Evolutionary conservation across 2,888 invertebrate species (phyloP), one percentile per base, ranked within the genome.

Genomic region (Thumatha senex): DNA sequence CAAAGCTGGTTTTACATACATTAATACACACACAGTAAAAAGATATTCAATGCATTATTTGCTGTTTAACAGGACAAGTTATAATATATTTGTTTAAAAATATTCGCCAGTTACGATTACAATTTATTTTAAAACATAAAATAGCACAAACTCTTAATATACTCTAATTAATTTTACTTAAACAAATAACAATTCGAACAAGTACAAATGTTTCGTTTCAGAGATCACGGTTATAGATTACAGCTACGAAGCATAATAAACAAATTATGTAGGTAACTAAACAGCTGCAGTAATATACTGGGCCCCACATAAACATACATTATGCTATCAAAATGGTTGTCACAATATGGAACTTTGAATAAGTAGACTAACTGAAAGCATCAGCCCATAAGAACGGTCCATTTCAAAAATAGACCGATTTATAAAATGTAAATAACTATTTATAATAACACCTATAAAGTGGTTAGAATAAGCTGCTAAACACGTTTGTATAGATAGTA

Each of bases 1-100:
- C 68, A 59, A 84, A 86, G 84, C 84, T 67, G 73, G 79, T 77
- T 80, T 78, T 82, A 80, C 78, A 82, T 70, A 74, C 64, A 72
- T 65, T 71, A 77, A 72, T 77, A 82, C 79, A 80, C 80, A 77
- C 76, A 80, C 70, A 74, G 66, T 78, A 73, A 76, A 67, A 70
- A 67, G 63, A 61, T 71, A 73, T 73, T 71, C 72, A 72, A 70
- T 63, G 66, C 62, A 58, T 62, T 55, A 58, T 61, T 62, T 69
- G 60, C 71, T 62, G 51, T 61, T 67, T 70, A 46, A 75, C 62
- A 72, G 51, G 61, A 56, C 63, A 70, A 67, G 67, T 76, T 74
- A 68, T 76, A 73, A 74, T 61, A 70, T 62, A 63, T 64, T 45
- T 45, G n/a, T 67, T 66, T 62, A 51, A 63, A 69, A 74, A 78